A percentile compares a stretch with the other conserved stretches of the same genome.
Evolutionary conservation across 2,888 invertebrate species (phyloP).

Genomic region (Leptopilina drosophilae): DNA sequence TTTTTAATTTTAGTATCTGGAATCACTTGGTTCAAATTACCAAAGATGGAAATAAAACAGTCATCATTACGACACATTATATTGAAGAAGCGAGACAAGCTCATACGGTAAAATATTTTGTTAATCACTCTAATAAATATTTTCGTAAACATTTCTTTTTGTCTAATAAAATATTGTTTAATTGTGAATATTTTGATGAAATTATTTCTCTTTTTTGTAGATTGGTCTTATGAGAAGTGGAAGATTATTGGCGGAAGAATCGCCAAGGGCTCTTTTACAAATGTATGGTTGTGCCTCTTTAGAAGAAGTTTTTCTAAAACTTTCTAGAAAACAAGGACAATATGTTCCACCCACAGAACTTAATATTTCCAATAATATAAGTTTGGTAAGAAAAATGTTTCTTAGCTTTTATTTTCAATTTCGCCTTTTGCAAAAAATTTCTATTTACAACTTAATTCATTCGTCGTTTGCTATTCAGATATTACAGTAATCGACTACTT

Average conservation of each 20-base stretch:
- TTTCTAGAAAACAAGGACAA: conserved; percentile 86
- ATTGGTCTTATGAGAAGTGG: conserved; percentile 97
- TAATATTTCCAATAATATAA: conserved; percentile 87
- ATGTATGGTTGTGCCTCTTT: conserved; percentile 90
- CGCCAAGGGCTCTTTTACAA: conserved; percentile 88
- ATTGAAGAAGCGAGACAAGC: conserved; percentile 96
- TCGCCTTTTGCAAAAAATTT: not conserved
- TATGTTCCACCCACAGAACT: conserved; percentile 77
- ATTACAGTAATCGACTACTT: not conserved
- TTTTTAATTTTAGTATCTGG: conserved; percentile 85
- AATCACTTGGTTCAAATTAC: conserved; percentile 94
- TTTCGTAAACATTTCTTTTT: not conserved
- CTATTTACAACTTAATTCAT: not conserved
- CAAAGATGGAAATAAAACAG: conserved; percentile 93
- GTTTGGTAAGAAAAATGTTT: conserved; percentile 78
- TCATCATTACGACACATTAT: conserved; percentile 95
- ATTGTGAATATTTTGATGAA: too few species aligned
- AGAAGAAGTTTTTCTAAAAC: conserved; percentile 95
- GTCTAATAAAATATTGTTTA: too few species aligned
- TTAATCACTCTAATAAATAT: not conserved
- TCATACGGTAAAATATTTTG: conserved; percentile 83
- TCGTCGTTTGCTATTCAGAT: too few species aligned
- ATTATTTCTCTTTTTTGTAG: conserved; percentile 77
- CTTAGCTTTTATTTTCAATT: not conserved
- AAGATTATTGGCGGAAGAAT: conserved; percentile 92